Evolutionary conservation across 2,888 invertebrate species (phyloP).

Genomic region (Drosophila falleni): DNA sequence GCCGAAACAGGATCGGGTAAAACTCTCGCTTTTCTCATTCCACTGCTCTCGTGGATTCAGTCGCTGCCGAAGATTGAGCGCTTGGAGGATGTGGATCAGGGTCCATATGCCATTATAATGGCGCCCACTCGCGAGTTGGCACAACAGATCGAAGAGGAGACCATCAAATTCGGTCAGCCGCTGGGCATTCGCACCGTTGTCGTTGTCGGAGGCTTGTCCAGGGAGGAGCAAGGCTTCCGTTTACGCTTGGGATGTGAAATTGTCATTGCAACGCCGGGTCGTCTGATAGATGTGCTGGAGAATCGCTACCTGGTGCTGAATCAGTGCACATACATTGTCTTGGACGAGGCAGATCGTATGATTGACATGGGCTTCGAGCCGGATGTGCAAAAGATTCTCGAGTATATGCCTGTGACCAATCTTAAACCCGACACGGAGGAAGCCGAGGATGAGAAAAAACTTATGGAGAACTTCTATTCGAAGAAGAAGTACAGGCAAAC

Average conservation of each 20-base stretch:
- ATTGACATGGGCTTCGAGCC: conserved; percentile 99
- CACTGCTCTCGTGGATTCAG: conserved; percentile 98
- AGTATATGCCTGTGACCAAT: conserved; percentile 99
- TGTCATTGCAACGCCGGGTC: conserved; percentile 99
- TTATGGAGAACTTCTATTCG: conserved; percentile 96
- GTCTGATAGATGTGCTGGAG: conserved; percentile 99
- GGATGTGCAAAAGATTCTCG: conserved; percentile 98
- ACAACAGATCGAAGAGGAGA: conserved; percentile 99
- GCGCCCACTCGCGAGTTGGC: conserved; percentile 99
- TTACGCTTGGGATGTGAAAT: conserved; percentile 99
- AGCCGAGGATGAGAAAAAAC: conserved; percentile 96
- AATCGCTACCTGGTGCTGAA: conserved; percentile 98
- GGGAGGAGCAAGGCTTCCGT: conserved; percentile 99
- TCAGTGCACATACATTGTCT: conserved; percentile 98
- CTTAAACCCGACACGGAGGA: conserved; percentile 99
- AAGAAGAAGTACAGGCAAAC: conserved; percentile 98
- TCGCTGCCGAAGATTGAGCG: conserved; percentile 98
- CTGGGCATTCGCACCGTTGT: conserved; percentile 97
- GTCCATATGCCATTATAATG: conserved; percentile 99
- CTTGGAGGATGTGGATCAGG: conserved; percentile 95
- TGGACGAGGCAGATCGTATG: conserved; percentile 99
- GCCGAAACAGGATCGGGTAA: conserved; percentile 99
- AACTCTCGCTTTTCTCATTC: conserved; percentile 99
- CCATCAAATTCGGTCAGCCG: conserved; percentile 97
- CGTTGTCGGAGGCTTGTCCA: conserved; percentile 98